Base-by-base conservation (phyloP, 1,140 invertebrate genomes). In the Calliphora vicina region DNA sequence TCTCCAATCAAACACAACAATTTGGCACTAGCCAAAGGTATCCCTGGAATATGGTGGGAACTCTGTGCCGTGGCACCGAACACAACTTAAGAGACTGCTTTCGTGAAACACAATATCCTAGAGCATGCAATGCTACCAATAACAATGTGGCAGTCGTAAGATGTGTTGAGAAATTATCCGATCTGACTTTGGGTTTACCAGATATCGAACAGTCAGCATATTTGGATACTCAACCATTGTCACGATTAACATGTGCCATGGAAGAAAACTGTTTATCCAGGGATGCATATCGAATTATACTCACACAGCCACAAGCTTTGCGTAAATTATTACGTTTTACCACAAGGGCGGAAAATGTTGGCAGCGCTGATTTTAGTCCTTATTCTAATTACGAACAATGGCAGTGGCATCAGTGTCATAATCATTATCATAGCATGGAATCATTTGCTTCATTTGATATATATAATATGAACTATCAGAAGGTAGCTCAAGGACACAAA, bases 341-440 rank as follows among this genome's bases (percentile, higher is more conserved):
- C 0, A 97, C 97, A 0, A 94, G 95, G 82, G 97, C 97, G 9
- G 91, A 95, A 13, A 99, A 99, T 91, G 93, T 94, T 80, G 98
- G 98, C 0, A 97, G 94, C 17, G 96, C 95, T 0, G 97, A 98
- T 86, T 99, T 99, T 88, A 93, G 96, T 84, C 97, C 98, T 0
- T 93, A 94, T 74, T 92, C 97, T 15, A 96, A 97, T 0, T 98
- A 98, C 89, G 94, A 96, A 89, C 91, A 97, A 17, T 99, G 98
- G 98, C 94, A 98, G 90, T 99, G 97, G 96, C 98, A 99, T 91
- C 94, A 97, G 90, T 99, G 98, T 92, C 98, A 98, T 89, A 95
- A 97, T 94, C 98, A 99, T 91, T 99, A 98, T 90, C 98, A 99
- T 91, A 98, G 97, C 88, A 99, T 99, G 97, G 97, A 98, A 90